Conservation (phyloP, 2,797 vertebrate genomes). For the Arnoldichthys spilopterus region DNA sequence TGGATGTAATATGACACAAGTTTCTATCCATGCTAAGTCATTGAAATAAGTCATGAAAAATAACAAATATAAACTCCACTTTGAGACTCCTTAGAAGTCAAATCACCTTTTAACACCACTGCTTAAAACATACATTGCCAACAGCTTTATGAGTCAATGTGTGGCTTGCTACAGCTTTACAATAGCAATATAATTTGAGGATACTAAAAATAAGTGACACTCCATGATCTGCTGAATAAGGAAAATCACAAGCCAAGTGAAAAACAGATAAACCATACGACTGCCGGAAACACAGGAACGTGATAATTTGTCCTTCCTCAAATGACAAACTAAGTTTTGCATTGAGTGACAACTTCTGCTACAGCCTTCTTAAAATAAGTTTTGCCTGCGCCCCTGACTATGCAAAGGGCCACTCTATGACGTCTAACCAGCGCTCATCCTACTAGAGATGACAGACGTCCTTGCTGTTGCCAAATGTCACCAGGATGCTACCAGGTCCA, state of each 20-base stretch:
- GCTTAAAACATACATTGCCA: too few relatives aligned
- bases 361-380: conserved; percentile 30
- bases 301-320: conserved; percentile 43
- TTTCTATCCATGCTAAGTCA: too few relatives aligned
- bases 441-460: conserved; percentile 23
- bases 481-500: conserved; percentile 58
- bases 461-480: conserved; percentile 6
- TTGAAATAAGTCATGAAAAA: too few relatives aligned
- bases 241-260: conserved; percentile 1
- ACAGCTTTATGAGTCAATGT: too few relatives aligned
- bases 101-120: too few relatives aligned
- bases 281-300: conserved; percentile 13
- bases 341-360: conserved; percentile 38
- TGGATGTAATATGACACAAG: too few relatives aligned
- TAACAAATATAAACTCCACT: too few relatives aligned
- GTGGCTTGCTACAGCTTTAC: neutral
- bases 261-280: conserved; percentile 7
- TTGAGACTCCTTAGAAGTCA: too few relatives aligned
- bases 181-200: neutral
- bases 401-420: conserved; percentile 37
- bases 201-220: neutral
- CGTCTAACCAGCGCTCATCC: conserved; percentile 31
- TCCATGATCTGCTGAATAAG: conserved; percentile 1
- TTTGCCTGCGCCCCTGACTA: conserved; percentile 8
- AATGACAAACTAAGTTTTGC: conserved; percentile 24